phyloP scores from a whole-genome alignment of 2,113 vertebrate genomes.

The Pterocles gutturalis region DNA sequence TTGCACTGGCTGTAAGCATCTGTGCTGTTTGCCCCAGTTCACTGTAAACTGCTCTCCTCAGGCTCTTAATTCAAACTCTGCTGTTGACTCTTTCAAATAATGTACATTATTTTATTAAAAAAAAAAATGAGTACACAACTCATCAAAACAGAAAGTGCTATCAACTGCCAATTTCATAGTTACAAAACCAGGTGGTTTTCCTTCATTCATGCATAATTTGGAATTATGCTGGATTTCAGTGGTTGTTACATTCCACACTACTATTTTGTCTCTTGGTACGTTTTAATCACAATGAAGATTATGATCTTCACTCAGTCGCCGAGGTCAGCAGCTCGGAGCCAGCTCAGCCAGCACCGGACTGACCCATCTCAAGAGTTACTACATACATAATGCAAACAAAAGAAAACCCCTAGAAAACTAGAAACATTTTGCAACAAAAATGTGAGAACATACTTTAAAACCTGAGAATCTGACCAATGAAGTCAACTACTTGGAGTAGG shows the following conservation, averaged over 20 bases:
- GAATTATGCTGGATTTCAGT: background rate
- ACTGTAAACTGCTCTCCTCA: constrained; percentile 25
- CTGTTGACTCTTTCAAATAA: constrained; percentile 14
- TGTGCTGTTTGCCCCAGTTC: constrained; percentile 33
- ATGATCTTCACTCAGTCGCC: no score
- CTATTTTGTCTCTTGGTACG: background rate
- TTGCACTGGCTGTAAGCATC: constrained; percentile 40
- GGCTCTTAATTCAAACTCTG: constrained; percentile 55
- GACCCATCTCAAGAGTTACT: background rate
- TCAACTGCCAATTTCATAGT: background rate
- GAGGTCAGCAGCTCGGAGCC: no score
- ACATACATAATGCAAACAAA: background rate
- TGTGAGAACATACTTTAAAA: background rate
- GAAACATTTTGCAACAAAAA: background rate
- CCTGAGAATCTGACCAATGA: background rate
- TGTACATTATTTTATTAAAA: constrained; percentile 1
- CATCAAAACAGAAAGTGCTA: background rate
- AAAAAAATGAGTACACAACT: background rate
- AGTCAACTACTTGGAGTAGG: background rate
- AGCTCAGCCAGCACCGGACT: no score
- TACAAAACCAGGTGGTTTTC: background rate
- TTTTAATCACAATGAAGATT: background rate
- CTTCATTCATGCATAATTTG: background rate
- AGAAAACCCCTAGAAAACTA: background rate
- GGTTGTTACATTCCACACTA: background rate